These are phyloP conservation scores for Caenorhabditis plicata DNA, from an alignment of 2,888 invertebrate species.

Conservation along the genomic window DNA sequence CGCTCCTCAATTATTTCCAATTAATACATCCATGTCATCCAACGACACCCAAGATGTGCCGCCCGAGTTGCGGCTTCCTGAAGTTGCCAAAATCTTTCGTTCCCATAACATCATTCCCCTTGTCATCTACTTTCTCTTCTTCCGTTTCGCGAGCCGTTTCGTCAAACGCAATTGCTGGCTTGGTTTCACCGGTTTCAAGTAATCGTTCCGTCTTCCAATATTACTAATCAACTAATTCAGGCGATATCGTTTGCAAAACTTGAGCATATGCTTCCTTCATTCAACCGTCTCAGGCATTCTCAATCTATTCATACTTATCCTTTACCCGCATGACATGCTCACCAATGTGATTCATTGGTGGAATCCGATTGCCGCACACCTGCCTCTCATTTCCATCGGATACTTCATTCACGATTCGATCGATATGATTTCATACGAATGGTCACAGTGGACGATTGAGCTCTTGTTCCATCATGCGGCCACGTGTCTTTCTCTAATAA, in stretches of 20 bases:
- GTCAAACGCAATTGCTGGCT: constrained; percentile 43
- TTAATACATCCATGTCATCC: no score
- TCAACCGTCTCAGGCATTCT: constrained; percentile 49
- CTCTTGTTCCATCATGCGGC: constrained; percentile 52
- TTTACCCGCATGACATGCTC: constrained; percentile 42
- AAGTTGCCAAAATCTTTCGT: constrained; percentile 34
- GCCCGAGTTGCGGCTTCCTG: constrained; percentile 34
- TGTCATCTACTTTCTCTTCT: constrained; percentile 39
- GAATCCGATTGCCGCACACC: constrained; percentile 36
- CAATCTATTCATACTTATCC: constrained; percentile 36
- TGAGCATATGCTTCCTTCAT: constrained; percentile 54
- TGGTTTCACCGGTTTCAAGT: constrained; percentile 50
- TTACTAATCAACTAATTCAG: constrained; percentile 26
- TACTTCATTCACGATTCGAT: constrained; percentile 59
- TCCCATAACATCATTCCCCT: constrained; percentile 44
- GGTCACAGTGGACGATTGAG: constrained; percentile 55
- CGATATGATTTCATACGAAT: constrained; percentile 55
- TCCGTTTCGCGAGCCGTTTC: constrained; percentile 32
- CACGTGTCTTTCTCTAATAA: constrained; percentile 30
- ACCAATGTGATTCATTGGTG: constrained; percentile 49
- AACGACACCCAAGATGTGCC: no score
- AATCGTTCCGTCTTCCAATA: no score
- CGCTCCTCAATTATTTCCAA: no score
- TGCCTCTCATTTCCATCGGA: constrained; percentile 52
- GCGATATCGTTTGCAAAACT: constrained; percentile 58